A percentile compares a stretch with the other conserved stretches of the same genome.
These are phyloP conservation scores for Bufotes viridis DNA, from an alignment of 2,797 vertebrate genomes.

Conservation along the genomic window DNA sequence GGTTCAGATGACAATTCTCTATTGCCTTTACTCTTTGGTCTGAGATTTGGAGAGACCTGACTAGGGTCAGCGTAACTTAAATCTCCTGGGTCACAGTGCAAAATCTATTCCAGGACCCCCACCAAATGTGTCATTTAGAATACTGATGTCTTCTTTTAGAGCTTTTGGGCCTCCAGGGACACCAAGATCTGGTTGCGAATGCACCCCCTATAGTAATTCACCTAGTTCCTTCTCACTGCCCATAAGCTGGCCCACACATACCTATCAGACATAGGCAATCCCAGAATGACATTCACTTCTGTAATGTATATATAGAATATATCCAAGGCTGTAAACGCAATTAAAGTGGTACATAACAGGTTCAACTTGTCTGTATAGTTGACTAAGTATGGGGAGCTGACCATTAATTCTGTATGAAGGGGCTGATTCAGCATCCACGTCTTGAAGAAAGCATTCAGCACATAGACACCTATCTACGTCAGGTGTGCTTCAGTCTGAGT, in stretches of 20 bases:
- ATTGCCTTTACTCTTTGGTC: background rate
- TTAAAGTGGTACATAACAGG: background rate
- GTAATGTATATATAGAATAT: background rate
- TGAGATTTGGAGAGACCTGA: background rate
- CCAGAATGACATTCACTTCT: background rate
- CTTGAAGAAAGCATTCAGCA: background rate
- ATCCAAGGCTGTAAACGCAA: background rate
- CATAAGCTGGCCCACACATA: background rate
- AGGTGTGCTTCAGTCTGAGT: background rate
- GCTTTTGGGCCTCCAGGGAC: background rate
- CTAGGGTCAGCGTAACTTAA: background rate
- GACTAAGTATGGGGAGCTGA: background rate
- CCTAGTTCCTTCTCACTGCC: background rate
- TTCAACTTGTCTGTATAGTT: background rate
- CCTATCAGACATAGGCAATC: background rate
- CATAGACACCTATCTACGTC: background rate
- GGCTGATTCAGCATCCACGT: constrained; percentile 1
- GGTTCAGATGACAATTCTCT: too few relatives aligned
- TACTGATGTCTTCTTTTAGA: background rate
- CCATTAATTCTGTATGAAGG: background rate
- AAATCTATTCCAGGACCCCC: background rate
- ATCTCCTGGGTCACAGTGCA: background rate
- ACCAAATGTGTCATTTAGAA: background rate
- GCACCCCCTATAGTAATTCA: background rate
- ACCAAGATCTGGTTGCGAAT: background rate